Evolutionary conservation across 53 echinoderm and acorn worm species (phyloP), one percentile per base, ranked within the genome.

Genomic region (Paelopatides confundens): DNA sequence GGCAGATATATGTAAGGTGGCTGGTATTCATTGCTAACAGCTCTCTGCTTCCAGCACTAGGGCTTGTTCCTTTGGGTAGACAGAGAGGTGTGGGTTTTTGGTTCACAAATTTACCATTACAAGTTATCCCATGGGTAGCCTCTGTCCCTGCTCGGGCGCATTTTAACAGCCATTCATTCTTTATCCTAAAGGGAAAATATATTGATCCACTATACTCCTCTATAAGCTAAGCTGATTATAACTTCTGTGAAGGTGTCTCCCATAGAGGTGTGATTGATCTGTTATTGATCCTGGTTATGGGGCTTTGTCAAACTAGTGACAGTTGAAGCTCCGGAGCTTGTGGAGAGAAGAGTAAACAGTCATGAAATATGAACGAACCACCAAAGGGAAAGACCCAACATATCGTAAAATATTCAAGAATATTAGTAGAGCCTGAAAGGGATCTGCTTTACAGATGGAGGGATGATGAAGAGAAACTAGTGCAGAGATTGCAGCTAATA

Each of bases 261-360:
- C 74, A 74, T 40, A 46, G 81, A 89, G 93, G 39, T 76, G 90
- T 35, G 93, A 93, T 28, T 93, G 88, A 48, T 47, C 91, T 33
- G 70, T 85, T 8, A 85, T 95, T 28, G 76, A 93, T 31, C 50
- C 76, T 58, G 97, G 95, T 84, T 93, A 89, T 77, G 92, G 93
- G 17, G 88, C 91, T 54, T 54, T 97, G 30, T 89, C 89, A 69
- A 95, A 46, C 64, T 82, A 5, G 88, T 93, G 47, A 58, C 83
- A 35, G 49, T 79, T 15, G 85, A 74, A 39, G 93, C 95, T 66
- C 97, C 93, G 26, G 83, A 87, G 67, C 95, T n/a, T 93, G 98
- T 97, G 90, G 95, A 90, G 90, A n/a, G 35, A 23, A 92, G 92
- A 85, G 87, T 89, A 90, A 94, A 94, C 92, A 92, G 76, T 94